These are phyloP conservation scores for Helogale parvula DNA, from an alignment of 2,113 vertebrate genomes.

Conservation along the genomic window DNA sequence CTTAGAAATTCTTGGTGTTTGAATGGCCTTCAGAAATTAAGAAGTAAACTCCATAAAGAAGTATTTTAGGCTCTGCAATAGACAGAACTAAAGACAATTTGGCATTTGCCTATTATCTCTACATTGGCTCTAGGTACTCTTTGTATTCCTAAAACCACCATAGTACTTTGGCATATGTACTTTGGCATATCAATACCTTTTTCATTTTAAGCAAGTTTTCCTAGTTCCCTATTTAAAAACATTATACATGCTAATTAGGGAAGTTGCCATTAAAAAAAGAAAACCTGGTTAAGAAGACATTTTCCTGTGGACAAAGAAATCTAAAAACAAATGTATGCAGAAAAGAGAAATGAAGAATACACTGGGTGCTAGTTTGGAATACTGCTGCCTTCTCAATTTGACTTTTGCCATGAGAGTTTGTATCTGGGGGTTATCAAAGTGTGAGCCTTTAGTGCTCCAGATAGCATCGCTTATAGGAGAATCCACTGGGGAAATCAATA, in stretches of 20 bases:
- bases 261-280: background rate
- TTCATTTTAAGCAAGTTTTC: background rate
- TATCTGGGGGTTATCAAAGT: background rate
- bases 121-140: background rate
- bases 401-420: background rate
- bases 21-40: background rate
- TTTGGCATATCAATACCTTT: background rate
- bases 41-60: background rate
- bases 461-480: background rate
- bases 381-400: background rate
- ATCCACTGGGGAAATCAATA: background rate
- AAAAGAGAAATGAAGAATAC: background rate
- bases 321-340: background rate
- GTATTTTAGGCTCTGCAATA: background rate
- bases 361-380: background rate
- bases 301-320: constrained; percentile 7
- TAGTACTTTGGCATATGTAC: too few species aligned
- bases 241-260: background rate
- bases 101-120: background rate
- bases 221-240: background rate
- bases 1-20: background rate
- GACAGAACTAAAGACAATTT: background rate
- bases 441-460: background rate
- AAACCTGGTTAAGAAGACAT: background rate
- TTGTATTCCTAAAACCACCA: background rate